Base-by-base conservation (phyloP, 2,797 vertebrate genomes). In the Muraenolepis orangiensis region DNA sequence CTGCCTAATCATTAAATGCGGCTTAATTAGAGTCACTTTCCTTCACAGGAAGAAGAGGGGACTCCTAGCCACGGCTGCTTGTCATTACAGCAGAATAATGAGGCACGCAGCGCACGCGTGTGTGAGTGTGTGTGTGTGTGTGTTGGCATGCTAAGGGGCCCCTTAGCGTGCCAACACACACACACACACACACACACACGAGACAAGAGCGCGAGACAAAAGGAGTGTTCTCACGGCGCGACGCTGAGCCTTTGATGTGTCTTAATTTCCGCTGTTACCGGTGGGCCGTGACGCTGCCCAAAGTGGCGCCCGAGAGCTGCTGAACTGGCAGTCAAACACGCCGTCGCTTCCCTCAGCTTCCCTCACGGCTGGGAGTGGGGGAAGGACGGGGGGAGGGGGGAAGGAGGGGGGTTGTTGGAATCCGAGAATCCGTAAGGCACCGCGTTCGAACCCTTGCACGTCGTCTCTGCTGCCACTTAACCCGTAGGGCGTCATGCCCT, bases 21-120 rank as follows among this genome's bases (percentile, higher is more conserved):
- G 86, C 88, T 92, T 93, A 91, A 92, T 92, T 91, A 93, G 88
- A 88, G 89, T 88, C 90, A 90, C 92, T 89, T 90, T 90, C 82
- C 89, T 91, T 91, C 80, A 68, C 87, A 89, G 91, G 82, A 88
- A 83, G 88, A 86, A 72, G 81, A 71, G 82, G 46, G 80, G 85
- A 90, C 89, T 88, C 81, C 20, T 83, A 87, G 89, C 87, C 80
- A 51, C 46, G 16, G 87, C 87, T 91, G 85, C 83, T 85, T 92
- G 90, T 91, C 91, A 91, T 91, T 90, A 92, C 79, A 78, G 84
- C 74, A 79, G 81, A 84, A 87, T 92, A 91, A 91, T 91, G 88
- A 91, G 89, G 84, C 86, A 88, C 86, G 81, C 81, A 86, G 80
- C 88, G 86, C 84, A 20, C 18, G 46, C 20, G 46, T 51, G 46